Evolutionary conservation across 2,113 vertebrate genomes (phyloP).

Genomic region (Lophura nycthemera): DNA sequence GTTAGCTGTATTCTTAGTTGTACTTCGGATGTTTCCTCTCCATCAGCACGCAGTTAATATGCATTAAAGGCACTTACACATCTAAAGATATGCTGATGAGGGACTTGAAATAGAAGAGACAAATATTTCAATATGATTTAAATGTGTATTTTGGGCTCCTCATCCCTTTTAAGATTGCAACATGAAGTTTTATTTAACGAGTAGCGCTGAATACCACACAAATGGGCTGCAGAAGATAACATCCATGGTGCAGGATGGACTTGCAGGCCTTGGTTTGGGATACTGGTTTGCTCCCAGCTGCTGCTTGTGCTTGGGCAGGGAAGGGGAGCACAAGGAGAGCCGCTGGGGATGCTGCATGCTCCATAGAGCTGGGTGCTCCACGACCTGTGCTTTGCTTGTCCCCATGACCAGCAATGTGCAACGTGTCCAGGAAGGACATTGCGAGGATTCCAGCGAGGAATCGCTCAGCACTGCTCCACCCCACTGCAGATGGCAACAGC

Average conservation of each 20-base stretch:
- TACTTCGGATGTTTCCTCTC: not conserved
- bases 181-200: not conserved
- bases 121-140: not conserved
- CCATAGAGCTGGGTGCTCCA: not conserved
- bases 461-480: not conserved
- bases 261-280: too few species aligned
- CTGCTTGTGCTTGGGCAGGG: rapidly evolving
- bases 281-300: not conserved
- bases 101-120: not conserved
- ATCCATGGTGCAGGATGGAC: not conserved
- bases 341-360: rapidly evolving
- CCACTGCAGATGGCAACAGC: not conserved
- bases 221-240: not conserved
- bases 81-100: not conserved
- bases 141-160: not conserved
- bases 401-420: rapidly evolving
- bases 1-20: not conserved
- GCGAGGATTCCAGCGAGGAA: not conserved
- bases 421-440: too few species aligned
- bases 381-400: rapidly evolving
- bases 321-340: rapidly evolving
- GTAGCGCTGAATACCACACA: not conserved
- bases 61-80: not conserved
- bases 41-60: not conserved
- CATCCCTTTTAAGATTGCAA: not conserved